Percentiles rank a stretch among this genome's conserved stretches.
These are phyloP conservation scores for Eutrigla gurnardus DNA, from an alignment of 2,797 vertebrate species.

Conservation along the genomic window DNA sequence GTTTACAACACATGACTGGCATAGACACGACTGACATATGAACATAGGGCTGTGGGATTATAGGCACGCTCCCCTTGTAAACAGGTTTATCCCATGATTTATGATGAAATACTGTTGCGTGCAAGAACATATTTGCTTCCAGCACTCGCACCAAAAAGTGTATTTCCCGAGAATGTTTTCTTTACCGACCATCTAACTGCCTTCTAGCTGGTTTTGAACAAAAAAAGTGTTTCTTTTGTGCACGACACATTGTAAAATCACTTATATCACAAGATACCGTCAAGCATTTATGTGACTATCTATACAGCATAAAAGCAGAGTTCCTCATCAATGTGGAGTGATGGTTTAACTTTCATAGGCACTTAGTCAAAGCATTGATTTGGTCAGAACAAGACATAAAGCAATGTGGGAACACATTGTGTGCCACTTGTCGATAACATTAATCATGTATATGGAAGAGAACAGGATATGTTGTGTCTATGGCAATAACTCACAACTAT, in stretches of 20 bases:
- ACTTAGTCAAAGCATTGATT: slow-evolving; percentile 59
- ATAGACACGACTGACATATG: no score
- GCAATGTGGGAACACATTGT: slow-evolving; percentile 41
- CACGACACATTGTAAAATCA: neutral
- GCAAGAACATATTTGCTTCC: neutral
- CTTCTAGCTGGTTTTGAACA: neutral
- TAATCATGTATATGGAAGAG: slow-evolving; percentile 66
- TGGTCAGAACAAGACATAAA: slow-evolving; percentile 62
- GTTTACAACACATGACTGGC: no score
- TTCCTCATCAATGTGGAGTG: slow-evolving; percentile 30
- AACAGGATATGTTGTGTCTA: slow-evolving; percentile 58
- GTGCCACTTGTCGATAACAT: slow-evolving; percentile 62
- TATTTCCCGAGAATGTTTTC: neutral
- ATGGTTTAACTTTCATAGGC: slow-evolving; percentile 64
- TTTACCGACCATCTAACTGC: neutral
- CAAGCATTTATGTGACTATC: neutral
- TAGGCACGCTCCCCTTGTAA: no score
- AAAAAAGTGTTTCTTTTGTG: neutral
- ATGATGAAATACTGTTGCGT: no score
- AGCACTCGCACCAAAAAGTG: neutral
- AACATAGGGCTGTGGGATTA: no score
- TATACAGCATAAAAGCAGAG: neutral
- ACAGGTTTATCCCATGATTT: no score
- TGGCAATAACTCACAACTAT: slow-evolving; percentile 68
- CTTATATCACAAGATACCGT: neutral